Conservation (phyloP, 2,888 invertebrate genomes). For the Spisula subtruncata region DNA sequence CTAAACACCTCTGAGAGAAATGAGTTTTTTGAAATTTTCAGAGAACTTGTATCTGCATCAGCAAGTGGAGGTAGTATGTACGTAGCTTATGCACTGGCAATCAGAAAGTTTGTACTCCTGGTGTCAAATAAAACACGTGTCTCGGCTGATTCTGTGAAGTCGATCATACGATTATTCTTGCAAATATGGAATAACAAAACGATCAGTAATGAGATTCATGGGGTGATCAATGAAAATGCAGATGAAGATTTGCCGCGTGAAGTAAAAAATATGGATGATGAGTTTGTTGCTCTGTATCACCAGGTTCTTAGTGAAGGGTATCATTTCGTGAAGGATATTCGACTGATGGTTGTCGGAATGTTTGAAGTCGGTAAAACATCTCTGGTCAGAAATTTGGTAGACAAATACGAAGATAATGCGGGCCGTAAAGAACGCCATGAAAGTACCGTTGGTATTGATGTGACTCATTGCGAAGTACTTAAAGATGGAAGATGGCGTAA, state of each 20-base stretch:
- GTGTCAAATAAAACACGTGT: slow-evolving; percentile 27
- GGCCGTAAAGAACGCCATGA: background rate
- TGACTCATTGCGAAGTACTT: slow-evolving; percentile 36
- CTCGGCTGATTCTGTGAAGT: slow-evolving; percentile 36
- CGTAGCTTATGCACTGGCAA: background rate
- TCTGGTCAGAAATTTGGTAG: slow-evolving; percentile 47
- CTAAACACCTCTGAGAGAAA: background rate
- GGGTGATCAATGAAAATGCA: slow-evolving; percentile 11
- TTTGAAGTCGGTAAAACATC: slow-evolving; percentile 66
- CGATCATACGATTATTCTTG: slow-evolving; percentile 33
- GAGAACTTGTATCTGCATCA: background rate
- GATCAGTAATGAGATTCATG: background rate
- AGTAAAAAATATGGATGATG: slow-evolving; percentile 32
- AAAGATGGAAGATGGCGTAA: slow-evolving; percentile 47
- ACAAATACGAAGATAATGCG: background rate
- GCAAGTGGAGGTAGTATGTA: slow-evolving; percentile 22
- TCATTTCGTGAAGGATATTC: slow-evolving; percentile 45
- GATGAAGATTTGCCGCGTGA: background rate
- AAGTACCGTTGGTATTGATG: slow-evolving; percentile 63
- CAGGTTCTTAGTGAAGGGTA: slow-evolving; percentile 43
- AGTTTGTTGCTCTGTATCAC: slow-evolving; percentile 40
- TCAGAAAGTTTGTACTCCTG: slow-evolving; percentile 33
- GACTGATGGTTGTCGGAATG: slow-evolving; percentile 67
- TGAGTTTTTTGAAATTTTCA: background rate
- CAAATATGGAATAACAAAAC: slow-evolving; percentile 41